phyloP scores from a whole-genome alignment of 2,888 invertebrate species.

The Linyphia triangularis region DNA sequence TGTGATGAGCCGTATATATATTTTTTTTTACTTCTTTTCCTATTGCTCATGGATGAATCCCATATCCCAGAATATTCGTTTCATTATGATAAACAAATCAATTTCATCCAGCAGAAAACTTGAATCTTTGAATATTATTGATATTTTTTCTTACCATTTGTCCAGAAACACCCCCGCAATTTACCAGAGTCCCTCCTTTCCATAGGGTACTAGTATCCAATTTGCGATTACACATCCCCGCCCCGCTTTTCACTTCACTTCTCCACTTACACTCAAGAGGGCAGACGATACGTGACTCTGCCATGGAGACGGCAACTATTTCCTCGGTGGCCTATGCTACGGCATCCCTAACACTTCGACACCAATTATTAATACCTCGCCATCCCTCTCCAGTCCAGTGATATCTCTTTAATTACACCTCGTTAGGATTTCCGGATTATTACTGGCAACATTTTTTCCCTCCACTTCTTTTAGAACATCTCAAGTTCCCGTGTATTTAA shows the following conservation, averaged over 20 bases:
- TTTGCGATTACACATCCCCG: constrained; percentile 36
- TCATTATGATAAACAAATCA: no score
- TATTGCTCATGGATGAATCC: no score
- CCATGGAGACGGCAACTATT: constrained; percentile 60
- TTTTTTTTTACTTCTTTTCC: no score
- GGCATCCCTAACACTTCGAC: constrained; percentile 38
- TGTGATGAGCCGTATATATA: no score
- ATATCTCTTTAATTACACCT: constrained; percentile 72
- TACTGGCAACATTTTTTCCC: constrained; percentile 26
- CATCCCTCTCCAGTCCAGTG: constrained; percentile 11
- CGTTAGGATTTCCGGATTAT: constrained; percentile 64
- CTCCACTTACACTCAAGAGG: constrained; percentile 37
- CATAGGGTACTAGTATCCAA: constrained; percentile 52
- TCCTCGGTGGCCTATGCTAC: neutral
- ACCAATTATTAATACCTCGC: constrained; percentile 59
- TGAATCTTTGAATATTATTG: no score
- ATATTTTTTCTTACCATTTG: neutral
- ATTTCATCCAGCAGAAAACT: neutral
- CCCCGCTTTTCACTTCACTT: constrained; percentile 20
- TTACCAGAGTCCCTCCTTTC: constrained; percentile 30
- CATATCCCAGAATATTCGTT: no score
- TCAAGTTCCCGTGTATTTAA: constrained; percentile 52
- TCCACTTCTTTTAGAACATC: neutral
- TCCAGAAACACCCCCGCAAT: constrained; percentile 6
- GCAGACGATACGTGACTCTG: constrained; percentile 55